Base-by-base conservation (phyloP, 2,797 vertebrate genomes). In the Coluber constrictor region DNA sequence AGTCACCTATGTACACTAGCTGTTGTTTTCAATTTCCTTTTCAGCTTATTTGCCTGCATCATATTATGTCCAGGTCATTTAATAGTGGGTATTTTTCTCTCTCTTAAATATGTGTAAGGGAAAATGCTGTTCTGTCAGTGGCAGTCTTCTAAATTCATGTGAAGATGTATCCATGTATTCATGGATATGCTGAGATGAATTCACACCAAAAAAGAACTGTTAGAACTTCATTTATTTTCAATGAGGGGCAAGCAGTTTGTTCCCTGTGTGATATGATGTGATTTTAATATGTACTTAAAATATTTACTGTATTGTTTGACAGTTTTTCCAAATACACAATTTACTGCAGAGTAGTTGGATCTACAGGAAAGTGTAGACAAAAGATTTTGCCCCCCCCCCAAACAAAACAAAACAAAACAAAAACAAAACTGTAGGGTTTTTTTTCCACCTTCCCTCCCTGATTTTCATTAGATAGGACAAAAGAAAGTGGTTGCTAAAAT, bases 281-380 rank as follows among this genome's bases (percentile, higher is more conserved):
- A 91, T 92, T 94, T 92, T 83, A 89, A 89, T 90, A 60, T 93
- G 66, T 59, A 60, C 86, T 92, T 93, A 96, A 86, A 90, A 61
- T 91, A 92, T 57, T 60, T 60, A 94, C 70, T 91, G 88, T 25
- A 92, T 93, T 95, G 90, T 95, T 88, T 55, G 43, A 55, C 2
- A 59, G 51, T 88, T 95, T 96, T 95, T 95, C 93, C 66, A 60
- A 87, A 95, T 92, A 91, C 89, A 93, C 54, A 92, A 70, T 92
- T 93, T 88, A 55, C 47, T 95, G 93, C 93, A 93, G 90, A 93
- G 47, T 89, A 94, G 63, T 10, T 3, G 90, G 94, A 92, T 20
- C 43, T 92, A 90, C 89, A 2, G 90, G 60, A 93, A 95, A 94
- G 90, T 61, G 43, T 93, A 92, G 57, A 93, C 91, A 93, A 90